Percentiles rank a stretch among this genome's conserved stretches.
phyloP scores from a whole-genome alignment of 2,113 vertebrate species.

The Colius striatus region DNA sequence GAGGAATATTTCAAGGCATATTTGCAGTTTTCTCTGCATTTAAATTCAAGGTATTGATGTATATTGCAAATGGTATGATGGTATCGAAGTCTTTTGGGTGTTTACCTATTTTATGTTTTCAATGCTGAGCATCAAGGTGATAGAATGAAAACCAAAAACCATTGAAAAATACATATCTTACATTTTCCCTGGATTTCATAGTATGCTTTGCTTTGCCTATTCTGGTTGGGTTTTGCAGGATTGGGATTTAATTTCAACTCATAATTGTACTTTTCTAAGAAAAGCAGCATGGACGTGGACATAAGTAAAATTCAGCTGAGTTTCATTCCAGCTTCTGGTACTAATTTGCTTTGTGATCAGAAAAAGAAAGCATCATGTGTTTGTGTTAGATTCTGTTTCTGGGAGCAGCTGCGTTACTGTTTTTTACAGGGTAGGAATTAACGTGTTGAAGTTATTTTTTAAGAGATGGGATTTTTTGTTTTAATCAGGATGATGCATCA shows the following conservation, averaged over 20 bases:
- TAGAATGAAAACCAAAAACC: background rate
- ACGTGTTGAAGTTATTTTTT: background rate
- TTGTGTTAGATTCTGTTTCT: conserved; percentile 13
- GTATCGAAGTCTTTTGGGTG: background rate
- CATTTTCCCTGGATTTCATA: background rate
- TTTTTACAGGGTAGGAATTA: conserved; percentile 1
- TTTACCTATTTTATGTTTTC: background rate
- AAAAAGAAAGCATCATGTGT: background rate
- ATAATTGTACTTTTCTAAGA: conserved; percentile 24
- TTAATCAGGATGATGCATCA: conserved; percentile 83
- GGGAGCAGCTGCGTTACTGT: conserved; percentile 11
- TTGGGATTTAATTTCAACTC: conserved; percentile 38
- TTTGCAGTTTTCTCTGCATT: background rate
- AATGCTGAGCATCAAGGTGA: background rate
- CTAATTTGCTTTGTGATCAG: conserved; percentile 30
- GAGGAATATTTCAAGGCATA: background rate
- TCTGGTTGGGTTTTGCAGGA: background rate
- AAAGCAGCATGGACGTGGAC: background rate
- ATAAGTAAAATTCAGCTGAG: conserved; percentile 34
- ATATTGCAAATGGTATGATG: background rate
- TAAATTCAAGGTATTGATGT: background rate
- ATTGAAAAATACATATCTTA: background rate
- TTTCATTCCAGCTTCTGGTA: conserved; percentile 24
- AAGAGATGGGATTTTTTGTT: background rate
- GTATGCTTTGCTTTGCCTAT: background rate